Evolutionary conservation across 2,797 vertebrate species (phyloP), one percentile per base, ranked within the genome.

Genomic region (Lagorchestes hirsutus): DNA sequence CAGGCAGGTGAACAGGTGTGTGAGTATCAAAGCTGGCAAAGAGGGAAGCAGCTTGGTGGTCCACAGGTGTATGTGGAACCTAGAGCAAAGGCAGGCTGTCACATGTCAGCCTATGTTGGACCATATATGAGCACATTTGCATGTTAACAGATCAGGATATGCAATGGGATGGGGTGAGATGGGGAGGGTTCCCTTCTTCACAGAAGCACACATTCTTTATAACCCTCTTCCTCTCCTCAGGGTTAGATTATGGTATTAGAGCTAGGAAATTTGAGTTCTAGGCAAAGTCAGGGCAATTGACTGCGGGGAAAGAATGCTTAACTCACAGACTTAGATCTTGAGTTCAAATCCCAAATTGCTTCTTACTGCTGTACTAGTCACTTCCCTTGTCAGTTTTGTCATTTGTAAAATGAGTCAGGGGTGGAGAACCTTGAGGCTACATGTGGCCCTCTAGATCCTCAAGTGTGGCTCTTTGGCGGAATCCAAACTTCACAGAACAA

Each of bases 61-160:
- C 90, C 54, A 5, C 0, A 27, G 74, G 24, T 1, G 24, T 1
- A 0, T 10, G 6, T 11, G 59, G 92, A 28, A 46, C 74, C 90
- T 58, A n/a, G 4, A 90, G 59, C 92, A 56, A 93, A 67, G 11
- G 54, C 34, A 54, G 56, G 74, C 55, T 59, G 91, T 55, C 5
- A 52, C 12, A 13, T 1, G 24, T 16, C 13, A 11, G 55, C 54
- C 74, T 34, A 5, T 18, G 52, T 50, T 1, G 1, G 6, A 54
- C 27, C 2, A 0, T 10, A 34, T 58, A 90, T 1, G 0, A 12
- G 28, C 31, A 1, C 29, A 67, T 28, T 28, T 67, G 22, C 90
- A 57, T 57, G 34, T 5, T 52, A 28, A 22, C 0, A 0, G 67
- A 56, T 40, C 92, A 40, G 54, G 31, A 13, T 3, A 0, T 58